Percentiles rank a stretch among this genome's conserved stretches.
Conservation (phyloP, 1,140 invertebrate species). For the Cotesia glomerata region DNA sequence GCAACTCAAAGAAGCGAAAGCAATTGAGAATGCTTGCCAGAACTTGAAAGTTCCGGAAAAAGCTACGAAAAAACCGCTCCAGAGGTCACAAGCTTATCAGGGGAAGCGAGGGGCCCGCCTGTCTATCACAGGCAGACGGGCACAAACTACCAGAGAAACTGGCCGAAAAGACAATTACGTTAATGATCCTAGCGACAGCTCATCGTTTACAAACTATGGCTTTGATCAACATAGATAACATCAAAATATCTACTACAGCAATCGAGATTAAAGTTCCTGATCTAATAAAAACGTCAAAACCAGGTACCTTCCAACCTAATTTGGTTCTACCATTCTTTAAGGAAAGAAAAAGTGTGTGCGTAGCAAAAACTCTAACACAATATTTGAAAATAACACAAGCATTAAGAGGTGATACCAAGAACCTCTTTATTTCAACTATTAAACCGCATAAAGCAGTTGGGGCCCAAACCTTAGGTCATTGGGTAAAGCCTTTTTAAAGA, state of each 20-base stretch:
- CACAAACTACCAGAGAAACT: not conserved
- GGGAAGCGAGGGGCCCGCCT: no score
- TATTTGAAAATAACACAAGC: not conserved
- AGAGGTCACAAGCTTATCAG: not conserved
- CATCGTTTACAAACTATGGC: not conserved
- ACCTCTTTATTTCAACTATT: not conserved
- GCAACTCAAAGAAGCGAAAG: no score
- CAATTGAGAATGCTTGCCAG: not conserved
- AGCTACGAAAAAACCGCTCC: constrained; percentile 18
- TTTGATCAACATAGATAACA: no score
- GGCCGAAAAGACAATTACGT: not conserved
- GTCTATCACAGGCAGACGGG: no score
- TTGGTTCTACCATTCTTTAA: no score
- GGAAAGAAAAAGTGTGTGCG: not conserved
- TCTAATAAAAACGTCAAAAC: no score
- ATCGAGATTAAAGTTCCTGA: no score
- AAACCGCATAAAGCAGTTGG: constrained; percentile 4
- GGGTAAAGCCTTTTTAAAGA: not conserved
- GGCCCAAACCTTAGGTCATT: not conserved
- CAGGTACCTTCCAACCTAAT: no score
- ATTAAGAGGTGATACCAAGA: no score
- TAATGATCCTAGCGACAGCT: not conserved
- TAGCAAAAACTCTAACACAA: not conserved
- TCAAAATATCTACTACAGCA: no score
- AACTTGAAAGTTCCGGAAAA: constrained; percentile 21